Percentiles rank a stretch among this genome's conserved stretches.
phyloP scores from a whole-genome alignment of 2,113 vertebrate species.

The Talpa occidentalis region DNA sequence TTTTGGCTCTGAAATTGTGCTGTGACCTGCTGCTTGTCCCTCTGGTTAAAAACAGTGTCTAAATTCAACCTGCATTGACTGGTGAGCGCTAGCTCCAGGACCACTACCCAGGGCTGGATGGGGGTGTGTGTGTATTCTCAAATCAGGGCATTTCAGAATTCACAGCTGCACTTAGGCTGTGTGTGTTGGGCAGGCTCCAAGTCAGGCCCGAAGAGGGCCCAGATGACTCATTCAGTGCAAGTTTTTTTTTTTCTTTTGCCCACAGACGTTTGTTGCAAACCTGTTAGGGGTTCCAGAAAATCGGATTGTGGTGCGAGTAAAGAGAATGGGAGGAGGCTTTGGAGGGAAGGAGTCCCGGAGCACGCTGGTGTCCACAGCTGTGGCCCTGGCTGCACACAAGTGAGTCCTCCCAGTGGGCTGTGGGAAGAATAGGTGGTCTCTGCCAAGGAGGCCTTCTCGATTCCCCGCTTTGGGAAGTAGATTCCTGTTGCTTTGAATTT shows the following conservation, averaged over 20 bases:
- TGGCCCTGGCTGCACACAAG: conserved; percentile 94
- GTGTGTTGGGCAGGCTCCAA: fast-evolving
- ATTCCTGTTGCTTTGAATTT: neutral
- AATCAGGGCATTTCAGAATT: neutral
- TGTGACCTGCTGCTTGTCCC: neutral
- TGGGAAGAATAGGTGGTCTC: neutral
- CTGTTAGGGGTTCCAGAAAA: conserved; percentile 92
- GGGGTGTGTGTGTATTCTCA: fast-evolving
- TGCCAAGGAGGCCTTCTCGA: neutral
- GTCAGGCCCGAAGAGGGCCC: neutral
- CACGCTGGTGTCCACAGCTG: conserved; percentile 89
- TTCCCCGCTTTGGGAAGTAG: neutral
- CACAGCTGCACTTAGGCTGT: neutral
- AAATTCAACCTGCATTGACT: neutral
- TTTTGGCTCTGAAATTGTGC: neutral
- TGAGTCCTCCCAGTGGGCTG: conserved; percentile 80
- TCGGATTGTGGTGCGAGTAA: conserved; percentile 92
- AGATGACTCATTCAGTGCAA: neutral
- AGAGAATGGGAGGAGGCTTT: conserved; percentile 97
- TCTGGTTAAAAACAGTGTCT: neutral
- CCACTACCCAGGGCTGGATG: neutral
- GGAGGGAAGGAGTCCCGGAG: conserved; percentile 96
- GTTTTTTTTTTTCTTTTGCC: neutral
- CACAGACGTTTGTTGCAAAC: conserved; percentile 87
- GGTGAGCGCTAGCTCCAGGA: neutral